Evolutionary conservation across 2,797 vertebrate species (phyloP).

Genomic region (Muraenolepis orangiensis): DNA sequence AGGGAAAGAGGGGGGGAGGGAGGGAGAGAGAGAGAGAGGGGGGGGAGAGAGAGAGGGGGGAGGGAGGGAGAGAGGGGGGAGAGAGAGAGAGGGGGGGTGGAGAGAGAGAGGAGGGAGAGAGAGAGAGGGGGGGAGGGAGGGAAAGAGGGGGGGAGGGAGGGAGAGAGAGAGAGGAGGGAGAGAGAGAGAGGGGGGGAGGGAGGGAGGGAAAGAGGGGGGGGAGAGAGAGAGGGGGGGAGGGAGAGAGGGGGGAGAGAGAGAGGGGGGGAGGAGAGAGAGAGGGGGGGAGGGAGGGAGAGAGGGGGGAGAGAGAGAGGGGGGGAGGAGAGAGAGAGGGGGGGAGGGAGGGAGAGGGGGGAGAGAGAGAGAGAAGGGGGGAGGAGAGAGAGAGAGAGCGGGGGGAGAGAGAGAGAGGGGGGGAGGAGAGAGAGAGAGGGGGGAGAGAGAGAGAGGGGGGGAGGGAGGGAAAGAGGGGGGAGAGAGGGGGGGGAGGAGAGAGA

Average conservation of each 20-base stretch:
- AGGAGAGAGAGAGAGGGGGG: not conserved
- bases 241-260: not conserved
- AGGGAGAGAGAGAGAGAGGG: not conserved
- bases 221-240: not conserved
- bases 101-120: not conserved
- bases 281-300: not conserved
- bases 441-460: not conserved
- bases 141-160: too few relatives aligned
- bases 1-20: not conserved
- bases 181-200: not conserved
- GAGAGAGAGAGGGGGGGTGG: constrained; percentile 37
- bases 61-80: not conserved
- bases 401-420: not conserved
- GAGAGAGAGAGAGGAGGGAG: not conserved
- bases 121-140: not conserved
- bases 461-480: too few relatives aligned
- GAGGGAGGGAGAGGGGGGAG: not conserved
- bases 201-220: not conserved
- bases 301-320: not conserved
- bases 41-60: not conserved
- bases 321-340: too few relatives aligned
- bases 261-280: too few relatives aligned
- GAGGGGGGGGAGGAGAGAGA: too few relatives aligned
- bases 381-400: not conserved
- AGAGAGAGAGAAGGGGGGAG: not conserved